phyloP scores from a whole-genome alignment of 2,113 vertebrate genomes.

The Ploceus nigricollis region DNA sequence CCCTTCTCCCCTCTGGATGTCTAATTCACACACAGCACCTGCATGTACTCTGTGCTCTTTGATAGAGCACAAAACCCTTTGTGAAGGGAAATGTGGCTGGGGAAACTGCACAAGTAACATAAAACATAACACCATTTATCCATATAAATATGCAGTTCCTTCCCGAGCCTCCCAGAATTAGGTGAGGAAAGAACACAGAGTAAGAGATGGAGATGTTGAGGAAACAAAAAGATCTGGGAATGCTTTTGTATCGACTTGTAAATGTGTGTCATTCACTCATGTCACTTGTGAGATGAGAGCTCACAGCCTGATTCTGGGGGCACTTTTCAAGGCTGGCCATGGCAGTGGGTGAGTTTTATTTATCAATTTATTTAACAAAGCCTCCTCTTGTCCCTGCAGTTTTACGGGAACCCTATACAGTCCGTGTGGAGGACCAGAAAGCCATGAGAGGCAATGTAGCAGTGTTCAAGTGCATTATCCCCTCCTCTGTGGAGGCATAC shows the following conservation, averaged over 20 bases:
- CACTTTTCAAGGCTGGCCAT: accelerated
- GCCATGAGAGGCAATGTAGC: conserved; percentile 99
- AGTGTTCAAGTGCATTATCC: conserved; percentile 99
- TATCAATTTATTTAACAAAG: not conserved
- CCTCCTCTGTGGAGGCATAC: conserved; percentile 96
- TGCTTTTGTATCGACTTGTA: not conserved
- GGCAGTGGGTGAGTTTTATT: not conserved
- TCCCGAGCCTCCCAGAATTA: not conserved
- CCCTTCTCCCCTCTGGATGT: not conserved
- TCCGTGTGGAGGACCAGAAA: conserved; percentile 99
- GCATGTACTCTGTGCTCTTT: not conserved
- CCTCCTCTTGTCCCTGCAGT: conserved; percentile 69
- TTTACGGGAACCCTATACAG: conserved; percentile 98
- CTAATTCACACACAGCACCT: not conserved
- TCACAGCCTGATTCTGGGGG: not conserved
- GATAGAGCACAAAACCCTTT: not conserved
- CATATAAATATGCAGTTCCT: not conserved
- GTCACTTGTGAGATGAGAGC: not conserved
- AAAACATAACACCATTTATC: not conserved
- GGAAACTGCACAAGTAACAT: not conserved
- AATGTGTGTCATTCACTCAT: no score
- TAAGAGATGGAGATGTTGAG: not conserved
- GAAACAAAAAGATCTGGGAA: not conserved
- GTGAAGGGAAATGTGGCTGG: not conserved
- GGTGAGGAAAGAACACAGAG: not conserved